Evolutionary conservation across 2,113 vertebrate genomes (phyloP), one percentile per base, ranked within the genome.

Genomic region (Neomonachus schauinslandi): DNA sequence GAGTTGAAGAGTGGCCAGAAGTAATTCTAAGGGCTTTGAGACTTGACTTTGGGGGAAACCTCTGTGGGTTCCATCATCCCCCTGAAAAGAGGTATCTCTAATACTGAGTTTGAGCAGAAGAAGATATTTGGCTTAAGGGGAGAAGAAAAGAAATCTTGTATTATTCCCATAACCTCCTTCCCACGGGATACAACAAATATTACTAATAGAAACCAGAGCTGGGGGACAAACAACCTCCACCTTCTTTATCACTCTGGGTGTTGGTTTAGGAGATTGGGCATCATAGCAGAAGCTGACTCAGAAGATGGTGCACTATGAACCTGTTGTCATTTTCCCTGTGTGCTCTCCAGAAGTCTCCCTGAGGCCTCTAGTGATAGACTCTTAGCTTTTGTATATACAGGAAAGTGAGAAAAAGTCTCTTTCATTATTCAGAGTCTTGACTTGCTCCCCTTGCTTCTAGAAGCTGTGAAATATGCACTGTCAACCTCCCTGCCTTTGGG

Each of bases 161-260:
- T 92, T 96, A 74, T 87, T 51, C 49, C 10, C 3, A 2, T 61
- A 84, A 69, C 19, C 49, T 97, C 31, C 36, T 95, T 88, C 91
- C 69, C 85, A 82, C 36, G 15, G 46, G 11, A 94, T 33, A 7
- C 22, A 79, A 42, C 39, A 90, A 89, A 89, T 85, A 51, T 76
- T 87, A 83, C 74, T 93, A 26, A 67, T 87, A 80, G 93, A 92
- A 97, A 95, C 55, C 26, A 93, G 53, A 95, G 42, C 80, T 92
- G 28, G 28, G 92, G 36, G 19, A 77, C 57, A 94, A 89, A 87
- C n/a, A 67, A 36, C 22, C 53, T 92, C 61, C 16, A 89, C 65
- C n/a, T 92, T 71, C 31, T 90, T 98, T 96, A 63, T 97, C 51
- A 49, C 26, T 91, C n/a, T 91, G 82, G 51, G 26, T 94, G 46